Evolutionary conservation across 2,888 invertebrate genomes (phyloP), one percentile per base, ranked within the genome.

Genomic region (Heliconius sara): DNA sequence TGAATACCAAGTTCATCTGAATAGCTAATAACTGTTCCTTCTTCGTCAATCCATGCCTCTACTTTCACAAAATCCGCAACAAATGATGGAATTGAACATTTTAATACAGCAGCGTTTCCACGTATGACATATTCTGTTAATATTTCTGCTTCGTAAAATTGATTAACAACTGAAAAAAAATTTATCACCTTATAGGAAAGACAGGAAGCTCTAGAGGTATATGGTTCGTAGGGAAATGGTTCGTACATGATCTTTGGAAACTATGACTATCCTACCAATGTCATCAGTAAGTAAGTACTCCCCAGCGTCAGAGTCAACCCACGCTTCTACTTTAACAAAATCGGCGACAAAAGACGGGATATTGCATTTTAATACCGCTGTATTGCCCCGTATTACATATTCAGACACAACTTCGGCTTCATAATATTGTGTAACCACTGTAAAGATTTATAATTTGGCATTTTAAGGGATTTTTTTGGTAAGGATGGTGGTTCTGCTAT

Each of bases 41-140:
- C 95, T 90, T 96, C 96, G 86, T 96, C 96, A 82, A 96, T 95
- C 98, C 98, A 98, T 79, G 97, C 96, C 89, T 98, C 97, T 83
- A 99, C 98, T 88, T 97, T 97, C 79, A 99, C 98, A 92, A 98
- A 99, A 95, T 99, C 98, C 68, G 98, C 97, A 78, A 98, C 98
- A 92, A 98, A 98, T 83, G 98, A 98, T 22, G 98, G 98, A 87
- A 98, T 98, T 86, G 97, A 98, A 95, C 98, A 98, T 93, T 98
- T 98, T 76, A 98, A 93, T 81, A 98, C 97, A 19, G 98, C 98
- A 72, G 98, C 97, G 90, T 98, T 98, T 81, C 98, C 98, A 85
- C 97, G 96, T 87, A 98, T 98, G 27, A 98, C 98, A 93, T 98
- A 98, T 91, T 98, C 98, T 83, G 97, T 98, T 84, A 98, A 97